A percentile compares a stretch with the other conserved stretches of the same genome.
Evolutionary conservation across 2,888 invertebrate genomes (phyloP).

Genomic region (Iselma pallidipennis): DNA sequence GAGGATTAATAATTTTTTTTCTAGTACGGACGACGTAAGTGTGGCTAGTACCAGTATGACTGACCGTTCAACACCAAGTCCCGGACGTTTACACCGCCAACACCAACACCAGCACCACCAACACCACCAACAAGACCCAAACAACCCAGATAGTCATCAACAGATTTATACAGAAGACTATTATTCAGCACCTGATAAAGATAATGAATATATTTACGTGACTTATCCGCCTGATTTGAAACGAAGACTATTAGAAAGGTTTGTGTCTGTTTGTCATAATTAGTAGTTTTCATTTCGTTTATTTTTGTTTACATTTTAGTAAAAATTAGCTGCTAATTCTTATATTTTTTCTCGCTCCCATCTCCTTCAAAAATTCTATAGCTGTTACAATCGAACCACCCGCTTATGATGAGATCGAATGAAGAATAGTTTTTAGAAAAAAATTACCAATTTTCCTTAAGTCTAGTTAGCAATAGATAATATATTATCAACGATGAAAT

Average conservation of each 20-base stretch:
- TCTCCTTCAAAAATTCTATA: conserved; percentile 52
- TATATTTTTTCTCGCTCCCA: conserved; percentile 9
- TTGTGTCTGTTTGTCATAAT: conserved; percentile 40
- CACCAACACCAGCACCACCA: conserved; percentile 43
- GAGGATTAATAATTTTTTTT: conserved; percentile 33
- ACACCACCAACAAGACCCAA: conserved; percentile 29
- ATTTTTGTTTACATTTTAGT: conserved; percentile 1
- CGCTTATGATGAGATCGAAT: conserved; percentile 61
- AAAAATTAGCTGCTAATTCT: conserved; percentile 13
- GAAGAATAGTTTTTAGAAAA: conserved; percentile 23
- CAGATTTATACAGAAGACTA: conserved; percentile 57
- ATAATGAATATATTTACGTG: conserved; percentile 83
- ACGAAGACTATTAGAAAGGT: conserved; percentile 81
- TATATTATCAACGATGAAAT: not conserved
- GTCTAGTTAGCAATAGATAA: not conserved
- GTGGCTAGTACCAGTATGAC: conserved; percentile 69
- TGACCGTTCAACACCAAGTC: conserved; percentile 69
- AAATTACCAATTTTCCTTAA: not conserved
- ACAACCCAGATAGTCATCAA: conserved; percentile 51
- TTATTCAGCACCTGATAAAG: conserved; percentile 57
- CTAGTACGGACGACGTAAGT: conserved; percentile 71
- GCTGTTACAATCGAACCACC: conserved; percentile 84
- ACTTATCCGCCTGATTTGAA: conserved; percentile 87
- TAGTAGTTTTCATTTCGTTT: conserved; percentile 5
- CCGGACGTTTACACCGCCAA: conserved; percentile 62